Percentiles rank a stretch among this genome's conserved stretches.
Conservation (phyloP, 2,797 vertebrate genomes). For the Antrozous pallidus region DNA sequence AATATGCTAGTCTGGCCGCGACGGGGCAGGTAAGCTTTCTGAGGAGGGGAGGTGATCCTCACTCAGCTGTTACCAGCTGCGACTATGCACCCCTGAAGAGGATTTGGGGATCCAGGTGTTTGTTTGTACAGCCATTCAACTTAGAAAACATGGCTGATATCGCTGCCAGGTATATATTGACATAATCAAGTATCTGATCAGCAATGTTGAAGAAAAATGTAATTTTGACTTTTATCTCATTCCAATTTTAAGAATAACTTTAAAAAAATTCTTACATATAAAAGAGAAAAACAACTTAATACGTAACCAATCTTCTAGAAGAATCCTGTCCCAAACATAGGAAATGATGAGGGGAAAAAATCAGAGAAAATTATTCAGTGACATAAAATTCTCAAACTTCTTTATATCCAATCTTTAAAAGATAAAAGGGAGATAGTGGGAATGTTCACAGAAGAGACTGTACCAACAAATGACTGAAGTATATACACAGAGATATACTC, state of each 20-base stretch:
- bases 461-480: background rate
- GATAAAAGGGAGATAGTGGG: conserved; percentile 1
- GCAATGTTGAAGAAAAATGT: background rate
- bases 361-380: background rate
- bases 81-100: background rate
- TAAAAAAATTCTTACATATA: background rate
- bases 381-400: background rate
- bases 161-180: background rate
- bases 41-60: background rate
- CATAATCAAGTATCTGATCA: background rate
- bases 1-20: too few species aligned
- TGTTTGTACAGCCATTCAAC: background rate
- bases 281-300: background rate
- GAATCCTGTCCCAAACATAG: background rate
- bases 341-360: background rate
- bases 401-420: background rate
- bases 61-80: too few species aligned
- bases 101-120: background rate
- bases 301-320: background rate
- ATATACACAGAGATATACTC: background rate
- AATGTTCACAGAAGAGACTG: background rate
- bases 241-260: background rate
- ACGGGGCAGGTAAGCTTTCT: background rate
- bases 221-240: background rate
- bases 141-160: background rate